These are phyloP conservation scores for Neostethus bicornis DNA, from an alignment of 2,797 vertebrate species.

Conservation along the genomic window DNA sequence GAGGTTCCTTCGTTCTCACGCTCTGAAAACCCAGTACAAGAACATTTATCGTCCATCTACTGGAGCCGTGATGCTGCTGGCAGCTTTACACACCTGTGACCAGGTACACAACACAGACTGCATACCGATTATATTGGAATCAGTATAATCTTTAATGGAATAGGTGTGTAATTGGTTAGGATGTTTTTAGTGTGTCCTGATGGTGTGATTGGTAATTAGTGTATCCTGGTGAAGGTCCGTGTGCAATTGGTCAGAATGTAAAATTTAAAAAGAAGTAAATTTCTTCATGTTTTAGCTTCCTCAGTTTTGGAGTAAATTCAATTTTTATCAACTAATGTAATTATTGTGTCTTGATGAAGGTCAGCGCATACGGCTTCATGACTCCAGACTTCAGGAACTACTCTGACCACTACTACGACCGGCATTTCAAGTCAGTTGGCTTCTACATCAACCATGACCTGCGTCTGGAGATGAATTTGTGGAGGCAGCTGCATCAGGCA, in stretches of 20 bases:
- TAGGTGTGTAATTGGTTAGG: too few species aligned
- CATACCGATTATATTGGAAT: too few species aligned
- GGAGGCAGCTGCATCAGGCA: slow-evolving; percentile 76
- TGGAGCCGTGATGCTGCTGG: slow-evolving; percentile 81
- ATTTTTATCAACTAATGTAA: too few species aligned
- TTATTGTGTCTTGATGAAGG: too few species aligned
- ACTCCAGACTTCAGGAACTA: slow-evolving; percentile 77
- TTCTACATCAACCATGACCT: slow-evolving; percentile 83
- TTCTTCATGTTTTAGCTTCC: too few species aligned
- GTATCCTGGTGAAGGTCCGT: too few species aligned
- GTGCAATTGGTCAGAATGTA: too few species aligned
- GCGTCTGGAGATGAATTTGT: slow-evolving; percentile 76
- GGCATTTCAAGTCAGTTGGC: slow-evolving; percentile 17
- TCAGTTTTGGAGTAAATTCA: too few species aligned
- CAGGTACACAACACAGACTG: slow-evolving; percentile 66
- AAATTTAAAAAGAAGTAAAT: too few species aligned
- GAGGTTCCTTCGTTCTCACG: slow-evolving; percentile 78
- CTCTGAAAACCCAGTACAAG: slow-evolving; percentile 53
- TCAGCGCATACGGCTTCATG: slow-evolving; percentile 85
- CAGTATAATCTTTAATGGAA: too few species aligned
- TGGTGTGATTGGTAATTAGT: too few species aligned
- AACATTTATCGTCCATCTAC: slow-evolving; percentile 82
- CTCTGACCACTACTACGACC: slow-evolving; percentile 84
- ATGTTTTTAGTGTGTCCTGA: too few species aligned
- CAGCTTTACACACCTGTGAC: slow-evolving; percentile 83